Percentiles rank a stretch among this genome's conserved stretches.
These are phyloP conservation scores for Eupelmus urozonus DNA, from an alignment of 2,888 invertebrate genomes.

Conservation along the genomic window DNA sequence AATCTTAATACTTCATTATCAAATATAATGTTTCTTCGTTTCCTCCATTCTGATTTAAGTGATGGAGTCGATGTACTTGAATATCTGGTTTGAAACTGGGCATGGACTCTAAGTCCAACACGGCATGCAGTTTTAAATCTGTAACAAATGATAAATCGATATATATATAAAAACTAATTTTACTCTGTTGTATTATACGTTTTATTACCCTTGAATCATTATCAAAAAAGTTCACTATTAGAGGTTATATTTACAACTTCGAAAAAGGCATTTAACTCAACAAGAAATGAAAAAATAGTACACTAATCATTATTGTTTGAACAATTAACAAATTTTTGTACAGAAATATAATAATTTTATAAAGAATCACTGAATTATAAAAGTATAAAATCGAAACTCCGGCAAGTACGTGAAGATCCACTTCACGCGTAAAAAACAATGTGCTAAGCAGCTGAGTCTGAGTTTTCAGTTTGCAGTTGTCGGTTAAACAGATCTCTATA, in stretches of 20 bases:
- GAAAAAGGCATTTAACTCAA: not conserved
- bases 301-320: constrained; percentile 18
- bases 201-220: constrained; percentile 56
- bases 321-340: not conserved
- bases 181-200: not conserved
- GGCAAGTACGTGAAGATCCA: not conserved
- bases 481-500: constrained; percentile 14
- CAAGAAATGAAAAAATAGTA: not conserved
- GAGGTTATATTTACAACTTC: constrained; percentile 51
- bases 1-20: constrained; percentile 88
- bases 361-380: not conserved
- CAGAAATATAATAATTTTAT: not conserved
- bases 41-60: constrained; percentile 76
- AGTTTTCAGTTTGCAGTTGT: not conserved
- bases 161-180: not conserved
- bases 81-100: constrained; percentile 29
- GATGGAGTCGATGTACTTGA: constrained; percentile 16
- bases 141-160: not conserved
- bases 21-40: constrained; percentile 85
- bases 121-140: constrained; percentile 49
- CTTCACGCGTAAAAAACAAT: not conserved
- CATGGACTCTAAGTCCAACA: constrained; percentile 35
- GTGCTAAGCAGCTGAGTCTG: not conserved
- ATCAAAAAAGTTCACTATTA: not conserved
- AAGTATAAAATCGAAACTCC: constrained; percentile 11